Evolutionary conservation across 2,797 vertebrate species (phyloP), one percentile per base, ranked within the genome.

Genomic region (Lacerta agilis): DNA sequence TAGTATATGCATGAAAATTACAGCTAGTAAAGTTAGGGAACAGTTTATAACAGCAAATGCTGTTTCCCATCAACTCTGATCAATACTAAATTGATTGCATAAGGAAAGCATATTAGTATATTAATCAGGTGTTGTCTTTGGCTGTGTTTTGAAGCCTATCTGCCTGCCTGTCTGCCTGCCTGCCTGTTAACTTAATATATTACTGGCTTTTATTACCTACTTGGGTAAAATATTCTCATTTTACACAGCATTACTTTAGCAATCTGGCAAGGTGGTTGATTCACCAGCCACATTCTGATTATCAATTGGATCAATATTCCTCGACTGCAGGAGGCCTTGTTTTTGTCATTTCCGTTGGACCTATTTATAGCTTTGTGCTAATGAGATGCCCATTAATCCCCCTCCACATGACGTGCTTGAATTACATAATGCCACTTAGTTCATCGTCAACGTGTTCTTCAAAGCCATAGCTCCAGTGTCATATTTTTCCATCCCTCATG

Each of bases 281-380:
- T 66, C 36, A 66, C 25, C 27, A 17, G 13, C 38, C 64, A 41
- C 36, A 17, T 66, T 67, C 80, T 67, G 61, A 82, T 82, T 66
- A 67, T 11, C 25, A 8, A 4, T 43, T 36, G 29, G 43, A 66
- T 71, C 2, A 25, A 67, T 67, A 38, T 67, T 38, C n/a, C 49
- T 83, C 72, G 8, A 6, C 29, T 25, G 81, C 64, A 41, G 1
- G 0, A 5, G 1, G 23, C 43, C 80, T 36, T 33, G 8, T 1
- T 89, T 49, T 79, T 78, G n/a, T 41, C 88, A 85, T 89, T 90
- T 87, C 3, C 8, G 33, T 27, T 2, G 1, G 29, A 43, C 73
- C 84, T 76, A 86, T 73, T 79, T 55, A 86, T 18, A 13, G 91
- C 9, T 6, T 58, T 90, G 8, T 71, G 87, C 87, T 84, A 87